phyloP scores from a whole-genome alignment of 2,113 vertebrate species.

The Boulengeromyrus knoepffleri region DNA sequence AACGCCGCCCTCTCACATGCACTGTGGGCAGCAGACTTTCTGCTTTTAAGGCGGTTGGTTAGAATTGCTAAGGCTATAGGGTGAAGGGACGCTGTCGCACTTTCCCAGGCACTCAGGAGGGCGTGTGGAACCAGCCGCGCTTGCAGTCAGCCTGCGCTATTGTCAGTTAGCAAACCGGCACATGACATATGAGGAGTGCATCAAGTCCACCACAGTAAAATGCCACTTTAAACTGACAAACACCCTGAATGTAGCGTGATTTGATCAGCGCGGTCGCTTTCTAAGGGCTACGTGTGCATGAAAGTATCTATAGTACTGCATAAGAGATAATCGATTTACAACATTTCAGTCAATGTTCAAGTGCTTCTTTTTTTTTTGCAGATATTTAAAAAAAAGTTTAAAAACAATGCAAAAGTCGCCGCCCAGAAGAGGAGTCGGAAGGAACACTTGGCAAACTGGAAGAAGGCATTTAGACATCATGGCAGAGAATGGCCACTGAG shows the following conservation, averaged over 20 bases:
- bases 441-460: constrained; percentile 24
- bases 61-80: neutral
- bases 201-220: neutral
- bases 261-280: neutral
- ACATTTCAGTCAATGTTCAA: constrained; percentile 33
- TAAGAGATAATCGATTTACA: constrained; percentile 22
- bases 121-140: neutral
- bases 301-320: constrained; percentile 14
- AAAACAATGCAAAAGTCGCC: constrained; percentile 21
- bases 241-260: neutral
- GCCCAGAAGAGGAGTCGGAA: neutral
- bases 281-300: neutral
- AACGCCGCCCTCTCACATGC: neutral
- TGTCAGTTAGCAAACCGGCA: neutral
- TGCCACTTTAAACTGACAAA: neutral
- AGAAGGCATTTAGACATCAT: constrained; percentile 51
- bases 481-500: constrained; percentile 65
- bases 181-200: neutral
- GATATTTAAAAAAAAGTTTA: constrained; percentile 7
- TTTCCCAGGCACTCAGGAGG: neutral
- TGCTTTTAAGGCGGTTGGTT: neutral
- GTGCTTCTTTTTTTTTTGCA: constrained; percentile 24
- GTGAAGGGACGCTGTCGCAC: neutral
- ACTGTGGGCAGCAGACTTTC: neutral
- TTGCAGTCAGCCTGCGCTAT: neutral